Base-by-base conservation (phyloP, 2,113 vertebrate species). In the Regulus satrapa region DNA sequence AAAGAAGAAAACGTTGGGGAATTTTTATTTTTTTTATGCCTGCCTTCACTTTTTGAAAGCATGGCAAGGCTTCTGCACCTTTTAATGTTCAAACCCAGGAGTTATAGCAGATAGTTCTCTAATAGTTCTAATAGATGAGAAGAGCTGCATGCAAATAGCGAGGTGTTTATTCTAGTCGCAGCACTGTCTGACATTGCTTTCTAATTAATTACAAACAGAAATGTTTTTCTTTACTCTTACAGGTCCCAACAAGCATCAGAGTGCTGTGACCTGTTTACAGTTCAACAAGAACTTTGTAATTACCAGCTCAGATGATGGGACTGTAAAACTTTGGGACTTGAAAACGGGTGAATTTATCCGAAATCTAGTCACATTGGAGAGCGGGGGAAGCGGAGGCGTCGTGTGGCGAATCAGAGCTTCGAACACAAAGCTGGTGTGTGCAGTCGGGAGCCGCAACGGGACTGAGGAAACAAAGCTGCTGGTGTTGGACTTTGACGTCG, bases 271-370 rank as follows among this genome's bases (percentile, higher is more conserved):
- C 95, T 99, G 99, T 98, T 99, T 99, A 98, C 99, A 99, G 98
- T 99, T 99, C 98, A 99, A 99, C 98, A 99, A 99, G 99, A 99
- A 99, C 98, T 99, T 99, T 98, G 99, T 99, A 96, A 99, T 99
- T 98, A 99, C 99, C 98, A 99, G 99, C 98, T 99, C 99, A 91
- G 99, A 99, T 94, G 99, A 99, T 88, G 99, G 99, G 97, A 99
- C 99, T 83, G 99, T 99, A 86, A 99, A 99, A 98, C 98, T 99
- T 91, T 99, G 99, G 99, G 99, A 99, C 98, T 98, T 99, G 98
- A 99, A 99, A 98, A 99, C 99, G 95, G 99, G 99, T 98, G 99
- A 99, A 98, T 99, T 99, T 98, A 99, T 99, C 98, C 99, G 99
- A n/a, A 99, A 99, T 97, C 98, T 99, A 96, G 99, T 99, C 97